Evolutionary conservation across 92 coral and sea anemone genomes (phyloP).

Genomic region (Galaxea fascicularis): DNA sequence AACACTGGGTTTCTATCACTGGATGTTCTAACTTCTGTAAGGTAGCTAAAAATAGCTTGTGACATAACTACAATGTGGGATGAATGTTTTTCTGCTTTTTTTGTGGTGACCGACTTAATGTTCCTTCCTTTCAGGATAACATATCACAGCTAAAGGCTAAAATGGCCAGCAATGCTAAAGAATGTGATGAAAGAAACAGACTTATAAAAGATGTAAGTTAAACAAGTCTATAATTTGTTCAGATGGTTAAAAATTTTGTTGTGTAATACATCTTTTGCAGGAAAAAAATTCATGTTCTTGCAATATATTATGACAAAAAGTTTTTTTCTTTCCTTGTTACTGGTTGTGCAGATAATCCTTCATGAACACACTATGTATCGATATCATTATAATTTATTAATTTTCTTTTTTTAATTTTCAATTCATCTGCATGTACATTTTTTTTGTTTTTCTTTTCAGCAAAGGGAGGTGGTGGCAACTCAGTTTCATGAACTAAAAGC

Average conservation of each 20-base stretch:
- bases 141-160: slow-evolving; percentile 93
- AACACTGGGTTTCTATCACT: neutral
- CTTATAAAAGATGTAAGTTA: slow-evolving; percentile 88
- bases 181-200: slow-evolving; percentile 97
- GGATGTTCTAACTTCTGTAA: too few relatives aligned
- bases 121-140: slow-evolving; percentile 75
- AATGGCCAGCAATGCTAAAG: slow-evolving; percentile 95
- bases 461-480: slow-evolving; percentile 97
- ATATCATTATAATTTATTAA: too few relatives aligned
- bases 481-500: slow-evolving; percentile 98
- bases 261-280: too few relatives aligned
- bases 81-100: neutral
- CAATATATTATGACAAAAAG: too few relatives aligned
- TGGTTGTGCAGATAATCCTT: too few relatives aligned
- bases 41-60: too few relatives aligned
- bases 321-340: too few relatives aligned
- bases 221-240: neutral
- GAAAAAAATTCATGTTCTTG: too few relatives aligned
- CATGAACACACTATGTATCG: too few relatives aligned
- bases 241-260: too few relatives aligned
- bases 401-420: too few relatives aligned
- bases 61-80: neutral
- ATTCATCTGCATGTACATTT: neutral
- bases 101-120: neutral
- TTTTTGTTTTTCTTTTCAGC: slow-evolving; percentile 57